A percentile compares a stretch with the other conserved stretches of the same genome.
These are phyloP conservation scores for Umimayanthus kanabou DNA, from an alignment of 92 coral and sea anemone genomes.

Conservation along the genomic window DNA sequence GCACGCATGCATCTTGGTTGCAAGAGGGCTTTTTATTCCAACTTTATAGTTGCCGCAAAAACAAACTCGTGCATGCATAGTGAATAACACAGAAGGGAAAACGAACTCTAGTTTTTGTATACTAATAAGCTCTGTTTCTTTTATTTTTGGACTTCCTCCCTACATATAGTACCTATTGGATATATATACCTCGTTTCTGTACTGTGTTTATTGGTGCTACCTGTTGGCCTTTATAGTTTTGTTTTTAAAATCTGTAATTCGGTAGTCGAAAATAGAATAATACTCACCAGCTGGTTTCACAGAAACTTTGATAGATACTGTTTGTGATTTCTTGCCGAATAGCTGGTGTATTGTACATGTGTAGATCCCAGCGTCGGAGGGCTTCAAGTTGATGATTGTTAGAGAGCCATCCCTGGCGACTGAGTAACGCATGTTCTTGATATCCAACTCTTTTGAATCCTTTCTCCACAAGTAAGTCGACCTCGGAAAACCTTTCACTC, in stretches of 20 bases:
- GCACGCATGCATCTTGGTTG: too few species aligned
- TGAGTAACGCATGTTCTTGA: conserved; percentile 10
- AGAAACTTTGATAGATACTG: background rate
- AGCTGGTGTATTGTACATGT: conserved; percentile 1
- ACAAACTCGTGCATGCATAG: too few species aligned
- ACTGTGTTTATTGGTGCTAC: background rate
- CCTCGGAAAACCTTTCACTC: conserved; percentile 21
- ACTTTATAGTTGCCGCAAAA: too few species aligned
- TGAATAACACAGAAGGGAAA: too few species aligned
- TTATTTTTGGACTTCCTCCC: too few species aligned
- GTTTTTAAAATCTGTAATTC: background rate
- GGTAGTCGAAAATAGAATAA: background rate
- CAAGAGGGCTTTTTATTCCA: too few species aligned
- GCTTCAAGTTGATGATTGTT: background rate
- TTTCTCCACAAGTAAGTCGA: conserved; percentile 13
- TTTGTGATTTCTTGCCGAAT: background rate
- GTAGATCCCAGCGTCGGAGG: conserved; percentile 19
- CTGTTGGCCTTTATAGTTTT: background rate
- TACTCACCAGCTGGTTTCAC: conserved; percentile 18
- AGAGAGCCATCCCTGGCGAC: conserved; percentile 21
- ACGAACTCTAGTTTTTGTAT: too few species aligned
- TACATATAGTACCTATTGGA: background rate
- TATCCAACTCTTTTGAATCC: background rate
- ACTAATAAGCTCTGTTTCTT: too few species aligned
- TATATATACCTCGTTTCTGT: background rate